phyloP scores from a whole-genome alignment of 1,140 invertebrate species.

The Bombus superbus region DNA sequence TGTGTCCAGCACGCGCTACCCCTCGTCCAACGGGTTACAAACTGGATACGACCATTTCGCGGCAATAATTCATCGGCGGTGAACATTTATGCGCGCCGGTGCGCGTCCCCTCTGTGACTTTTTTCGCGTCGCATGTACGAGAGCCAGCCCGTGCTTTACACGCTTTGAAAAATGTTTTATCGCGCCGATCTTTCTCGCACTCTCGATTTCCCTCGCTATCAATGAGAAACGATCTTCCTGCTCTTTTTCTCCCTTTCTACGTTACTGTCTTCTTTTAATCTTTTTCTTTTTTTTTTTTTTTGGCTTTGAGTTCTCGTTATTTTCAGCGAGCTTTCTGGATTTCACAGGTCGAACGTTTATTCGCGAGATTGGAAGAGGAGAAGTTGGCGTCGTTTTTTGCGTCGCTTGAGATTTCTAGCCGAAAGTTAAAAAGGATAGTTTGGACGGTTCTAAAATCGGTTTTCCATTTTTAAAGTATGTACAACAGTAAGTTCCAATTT shows the following conservation, averaged over 20 bases:
- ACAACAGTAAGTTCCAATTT: too few species aligned
- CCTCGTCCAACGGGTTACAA: conserved; percentile 34
- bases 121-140: conserved; percentile 25
- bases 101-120: background rate
- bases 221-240: background rate
- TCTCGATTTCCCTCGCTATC: background rate
- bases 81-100: conserved; percentile 59
- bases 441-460: too few species aligned
- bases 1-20: conserved; percentile 57
- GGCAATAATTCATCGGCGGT: conserved; percentile 77
- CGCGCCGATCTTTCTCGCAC: conserved; percentile 40
- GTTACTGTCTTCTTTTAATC: too few species aligned
- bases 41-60: conserved; percentile 68
- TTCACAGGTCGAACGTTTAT: too few species aligned
- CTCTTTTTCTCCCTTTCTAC: background rate
- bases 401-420: background rate
- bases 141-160: conserved; percentile 66
- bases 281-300: background rate
- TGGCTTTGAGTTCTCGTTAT: too few species aligned
- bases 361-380: too few species aligned
- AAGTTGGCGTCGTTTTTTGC: background rate
- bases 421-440: background rate
- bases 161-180: conserved; percentile 75
- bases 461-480: too few species aligned
- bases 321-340: too few species aligned